Conservation (phyloP, 2,797 vertebrate species). For the Gallinago stenura region DNA sequence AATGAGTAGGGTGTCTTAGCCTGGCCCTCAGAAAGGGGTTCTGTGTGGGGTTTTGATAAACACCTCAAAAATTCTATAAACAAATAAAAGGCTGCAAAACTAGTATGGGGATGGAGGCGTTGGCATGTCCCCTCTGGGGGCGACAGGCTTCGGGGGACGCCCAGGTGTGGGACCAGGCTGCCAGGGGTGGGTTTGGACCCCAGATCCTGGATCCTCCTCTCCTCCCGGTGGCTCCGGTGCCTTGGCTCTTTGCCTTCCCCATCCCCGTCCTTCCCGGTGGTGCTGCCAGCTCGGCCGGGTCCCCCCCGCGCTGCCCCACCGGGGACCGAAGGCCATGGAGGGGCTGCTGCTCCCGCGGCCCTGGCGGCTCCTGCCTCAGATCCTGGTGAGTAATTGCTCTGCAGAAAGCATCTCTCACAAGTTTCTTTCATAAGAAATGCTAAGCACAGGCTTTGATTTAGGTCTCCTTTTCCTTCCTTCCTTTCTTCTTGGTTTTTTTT, state of each 20-base stretch:
- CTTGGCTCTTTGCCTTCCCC: fast-evolving
- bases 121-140: not conserved
- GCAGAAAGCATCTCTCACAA: not conserved
- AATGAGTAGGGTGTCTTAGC: not conserved
- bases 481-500: not conserved
- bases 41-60: not conserved
- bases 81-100: not conserved
- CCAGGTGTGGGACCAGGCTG: fast-evolving
- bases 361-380: not conserved
- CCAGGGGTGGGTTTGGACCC: not conserved
- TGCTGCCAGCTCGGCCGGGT: fast-evolving
- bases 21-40: too few species aligned
- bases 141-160: not conserved
- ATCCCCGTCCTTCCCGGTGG: not conserved
- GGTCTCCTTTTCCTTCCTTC: not conserved
- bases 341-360: not conserved
- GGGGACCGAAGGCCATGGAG: fast-evolving
- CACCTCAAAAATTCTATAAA: not conserved
- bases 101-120: not conserved
- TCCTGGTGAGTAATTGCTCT: not conserved
- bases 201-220: not conserved
- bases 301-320: not conserved
- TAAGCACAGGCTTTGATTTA: slow-evolving; percentile 27
- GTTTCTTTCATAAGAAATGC: not conserved
- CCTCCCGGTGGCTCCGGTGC: fast-evolving